Conservation (phyloP, 2,797 vertebrate genomes). For the Hoplostethus mediterraneus region DNA sequence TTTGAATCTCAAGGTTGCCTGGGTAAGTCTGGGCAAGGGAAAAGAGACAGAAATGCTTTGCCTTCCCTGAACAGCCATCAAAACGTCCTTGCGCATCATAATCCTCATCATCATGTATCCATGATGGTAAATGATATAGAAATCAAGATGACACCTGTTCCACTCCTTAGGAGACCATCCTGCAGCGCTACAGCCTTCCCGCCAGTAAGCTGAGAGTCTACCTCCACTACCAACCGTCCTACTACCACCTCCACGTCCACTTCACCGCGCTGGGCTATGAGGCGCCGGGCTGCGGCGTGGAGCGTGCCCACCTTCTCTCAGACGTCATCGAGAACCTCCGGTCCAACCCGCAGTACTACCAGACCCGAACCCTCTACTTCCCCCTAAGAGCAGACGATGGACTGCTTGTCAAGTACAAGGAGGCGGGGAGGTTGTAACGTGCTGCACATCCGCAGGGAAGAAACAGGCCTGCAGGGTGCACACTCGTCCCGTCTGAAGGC, state of each 20-base stretch:
- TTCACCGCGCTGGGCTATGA: conserved; percentile 92
- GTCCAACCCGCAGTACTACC: conserved; percentile 83
- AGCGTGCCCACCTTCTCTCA: conserved; percentile 91
- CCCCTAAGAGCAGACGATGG: conserved; percentile 85
- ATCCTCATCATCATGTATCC: neutral
- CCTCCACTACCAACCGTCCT: conserved; percentile 97
- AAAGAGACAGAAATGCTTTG: too few species aligned
- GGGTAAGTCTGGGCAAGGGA: too few species aligned
- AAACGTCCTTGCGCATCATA: too few species aligned
- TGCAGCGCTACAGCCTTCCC: conserved; percentile 78
- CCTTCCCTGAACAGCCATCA: too few species aligned
- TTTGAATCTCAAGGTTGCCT: too few species aligned
- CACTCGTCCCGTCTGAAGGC: too few species aligned
- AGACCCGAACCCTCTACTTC: conserved; percentile 86
- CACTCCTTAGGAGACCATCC: conserved; percentile 85
- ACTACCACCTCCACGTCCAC: conserved; percentile 95
- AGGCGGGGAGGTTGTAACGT: conserved; percentile 77
- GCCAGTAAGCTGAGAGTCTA: conserved; percentile 87
- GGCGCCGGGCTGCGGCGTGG: conserved; percentile 88
- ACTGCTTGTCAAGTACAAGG: conserved; percentile 86
- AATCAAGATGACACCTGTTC: neutral
- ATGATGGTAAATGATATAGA: neutral
- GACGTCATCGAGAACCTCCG: conserved; percentile 93
- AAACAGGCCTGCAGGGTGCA: too few species aligned
- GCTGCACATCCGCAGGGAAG: neutral